Base-by-base conservation (phyloP, 2,797 vertebrate genomes). In the Spatula versicolor region DNA sequence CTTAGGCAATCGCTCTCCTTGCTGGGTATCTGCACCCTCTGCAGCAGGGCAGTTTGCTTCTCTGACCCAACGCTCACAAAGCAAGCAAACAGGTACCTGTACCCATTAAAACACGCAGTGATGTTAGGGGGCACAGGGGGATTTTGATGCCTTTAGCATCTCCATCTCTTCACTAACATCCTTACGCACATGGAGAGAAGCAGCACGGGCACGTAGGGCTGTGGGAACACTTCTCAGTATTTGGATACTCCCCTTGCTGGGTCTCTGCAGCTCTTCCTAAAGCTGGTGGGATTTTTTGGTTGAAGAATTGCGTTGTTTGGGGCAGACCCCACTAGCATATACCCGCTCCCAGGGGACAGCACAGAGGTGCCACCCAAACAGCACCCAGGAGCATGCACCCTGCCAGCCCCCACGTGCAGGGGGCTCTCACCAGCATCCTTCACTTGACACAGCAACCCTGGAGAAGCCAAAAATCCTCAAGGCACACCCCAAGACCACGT, bases 231-330 rank as follows among this genome's bases (percentile, higher is more conserved):
- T 39, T 50, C 46, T 30, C 39, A 18, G 12, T 5, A 30, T 9
- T 0, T 31, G 2, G 60, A 55, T 28, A 80, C 11, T 15, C 7
- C 14, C 9, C 12, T 0, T 0, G 0, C 17, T 45, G 28, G 63
- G 50, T 14, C n/a, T 25, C 22, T 52, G 30, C 17, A 60, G 46
- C 28, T 83, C 31, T 80, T 80, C 18, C 25, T 21, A 26, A 0
- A 15, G 20, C 25, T 16, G 22, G 23, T 25, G 31, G 21, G 25
- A 46, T 35, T 54, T 30, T 76, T 50, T 12, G 19, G 13, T 11
- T 0, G 1, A 76, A 71, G 52, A 30, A 72, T 16, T 4, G 5
- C 9, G 20, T 22, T 33, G 12, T 25, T 25, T 11, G 13, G 26
- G 37, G 9, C 6, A 9, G 69, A 43, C 39, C 4, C 26, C 12